Evolutionary conservation across 2,888 invertebrate species (phyloP).

Genomic region (Punctoribates punctum): DNA sequence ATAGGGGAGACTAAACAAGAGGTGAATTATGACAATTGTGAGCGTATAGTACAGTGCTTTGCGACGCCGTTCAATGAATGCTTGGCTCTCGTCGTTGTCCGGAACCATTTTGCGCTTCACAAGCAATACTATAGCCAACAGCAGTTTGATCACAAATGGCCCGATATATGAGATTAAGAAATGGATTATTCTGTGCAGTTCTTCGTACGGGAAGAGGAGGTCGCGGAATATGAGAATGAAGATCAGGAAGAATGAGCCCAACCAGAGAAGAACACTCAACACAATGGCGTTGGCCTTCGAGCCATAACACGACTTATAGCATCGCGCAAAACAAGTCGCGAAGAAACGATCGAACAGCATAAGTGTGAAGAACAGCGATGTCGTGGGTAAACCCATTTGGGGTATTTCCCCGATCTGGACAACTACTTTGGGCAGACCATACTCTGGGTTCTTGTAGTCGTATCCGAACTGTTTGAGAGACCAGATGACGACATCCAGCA

Average conservation of each 20-base stretch:
- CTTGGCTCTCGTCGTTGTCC: slow-evolving; percentile 35
- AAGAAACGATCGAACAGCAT: slow-evolving; percentile 40
- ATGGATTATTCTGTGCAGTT: slow-evolving; percentile 11
- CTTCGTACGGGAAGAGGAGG: slow-evolving; percentile 35
- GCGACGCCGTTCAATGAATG: slow-evolving; percentile 40
- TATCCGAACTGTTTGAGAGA: slow-evolving; percentile 40
- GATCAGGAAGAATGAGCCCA: slow-evolving; percentile 36
- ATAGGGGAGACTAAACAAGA: slow-evolving; percentile 39
- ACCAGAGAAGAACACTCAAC: slow-evolving; percentile 32
- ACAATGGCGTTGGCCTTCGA: slow-evolving; percentile 30
- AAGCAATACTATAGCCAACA: slow-evolving; percentile 35
- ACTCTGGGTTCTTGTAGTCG: slow-evolving; percentile 17
- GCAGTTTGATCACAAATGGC: slow-evolving; percentile 39
- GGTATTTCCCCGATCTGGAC: slow-evolving; percentile 18
- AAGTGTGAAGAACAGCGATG: slow-evolving; percentile 37
- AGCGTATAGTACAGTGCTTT: slow-evolving; percentile 40
- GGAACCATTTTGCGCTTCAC: slow-evolving; percentile 41
- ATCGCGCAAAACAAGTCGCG: slow-evolving; percentile 40
- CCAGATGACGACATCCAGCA: slow-evolving; percentile 37
- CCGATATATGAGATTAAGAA: slow-evolving; percentile 40
- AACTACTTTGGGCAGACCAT: slow-evolving; percentile 33
- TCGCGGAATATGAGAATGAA: slow-evolving; percentile 40
- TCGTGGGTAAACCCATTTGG: slow-evolving; percentile 39
- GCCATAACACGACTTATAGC: slow-evolving; percentile 39
- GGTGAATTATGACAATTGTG: slow-evolving; percentile 36